A percentile compares a stretch with the other conserved stretches of the same genome.
These are phyloP conservation scores for Pangasius larnaudii DNA, from an alignment of 2,797 vertebrate species.

Conservation along the genomic window DNA sequence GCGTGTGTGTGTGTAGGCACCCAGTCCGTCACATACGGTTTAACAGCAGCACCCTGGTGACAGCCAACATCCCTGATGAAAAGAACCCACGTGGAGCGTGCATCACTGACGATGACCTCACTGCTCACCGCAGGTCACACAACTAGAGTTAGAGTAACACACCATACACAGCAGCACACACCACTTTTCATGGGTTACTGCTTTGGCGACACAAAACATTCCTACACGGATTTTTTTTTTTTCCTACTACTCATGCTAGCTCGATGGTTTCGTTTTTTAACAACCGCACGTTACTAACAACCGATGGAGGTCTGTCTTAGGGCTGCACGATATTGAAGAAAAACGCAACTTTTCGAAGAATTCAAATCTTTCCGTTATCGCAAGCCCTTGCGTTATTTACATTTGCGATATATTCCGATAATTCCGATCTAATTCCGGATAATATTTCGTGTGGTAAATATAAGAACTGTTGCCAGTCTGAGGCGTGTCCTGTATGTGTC, in stretches of 20 bases:
- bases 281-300: no score
- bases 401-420: no score
- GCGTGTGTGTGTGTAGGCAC: conserved; percentile 74
- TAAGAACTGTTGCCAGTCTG: no score
- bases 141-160: neutral
- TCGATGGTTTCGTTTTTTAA: neutral
- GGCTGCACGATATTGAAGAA: no score
- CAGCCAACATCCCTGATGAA: conserved; percentile 91
- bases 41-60: conserved; percentile 85
- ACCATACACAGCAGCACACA: neutral
- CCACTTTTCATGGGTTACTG: neutral
- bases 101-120: conserved; percentile 86
- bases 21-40: conserved; percentile 88
- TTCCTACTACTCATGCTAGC: neutral
- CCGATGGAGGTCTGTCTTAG: neutral
- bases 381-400: no score
- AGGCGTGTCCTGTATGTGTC: no score
- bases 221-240: neutral
- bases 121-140: conserved; percentile 86
- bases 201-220: neutral
- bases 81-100: conserved; percentile 84
- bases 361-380: no score
- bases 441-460: neutral
- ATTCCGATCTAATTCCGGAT: no score
- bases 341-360: no score